Evolutionary conservation across 1,140 invertebrate species (phyloP).

Genomic region (Micrasema longulum): DNA sequence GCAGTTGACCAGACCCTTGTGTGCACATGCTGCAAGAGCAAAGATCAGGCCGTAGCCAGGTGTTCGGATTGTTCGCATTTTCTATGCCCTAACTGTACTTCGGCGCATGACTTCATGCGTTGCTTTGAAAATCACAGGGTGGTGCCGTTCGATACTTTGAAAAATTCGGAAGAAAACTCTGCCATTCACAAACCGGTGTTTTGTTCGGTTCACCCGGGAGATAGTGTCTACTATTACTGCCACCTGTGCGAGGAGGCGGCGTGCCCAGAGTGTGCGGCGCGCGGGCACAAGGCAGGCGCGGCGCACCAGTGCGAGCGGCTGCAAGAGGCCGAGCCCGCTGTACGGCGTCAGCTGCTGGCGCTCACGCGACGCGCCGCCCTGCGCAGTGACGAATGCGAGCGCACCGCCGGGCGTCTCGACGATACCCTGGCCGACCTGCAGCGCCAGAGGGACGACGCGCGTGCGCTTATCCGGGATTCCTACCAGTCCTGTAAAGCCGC

Average conservation of each 20-base stretch:
- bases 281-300: conserved; percentile 81
- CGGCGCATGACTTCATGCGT: conserved; percentile 93
- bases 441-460: conserved; percentile 87
- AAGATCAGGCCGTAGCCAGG: conserved; percentile 89
- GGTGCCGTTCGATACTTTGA: conserved; percentile 87
- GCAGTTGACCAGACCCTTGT: conserved; percentile 82
- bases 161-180: conserved; percentile 77
- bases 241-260: conserved; percentile 84
- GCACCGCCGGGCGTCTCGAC: conserved; percentile 78
- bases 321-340: conserved; percentile 78
- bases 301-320: conserved; percentile 83
- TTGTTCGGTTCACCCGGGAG: conserved; percentile 80
- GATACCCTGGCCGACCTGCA: conserved; percentile 87
- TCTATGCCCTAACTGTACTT: conserved; percentile 92
- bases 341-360: conserved; percentile 80
- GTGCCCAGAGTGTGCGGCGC: conserved; percentile 84
- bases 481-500: conserved; percentile 86
- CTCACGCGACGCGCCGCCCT: conserved; percentile 79
- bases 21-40: conserved; percentile 90
- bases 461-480: conserved; percentile 85
- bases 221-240: conserved; percentile 86
- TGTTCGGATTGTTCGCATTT: conserved; percentile 95
- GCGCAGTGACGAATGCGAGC: conserved; percentile 81
- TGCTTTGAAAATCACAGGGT: conserved; percentile 94
- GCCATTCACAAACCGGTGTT: conserved; percentile 86